Evolutionary conservation across 2,113 vertebrate genomes (phyloP), one percentile per base, ranked within the genome.

Genomic region (Parus major): DNA sequence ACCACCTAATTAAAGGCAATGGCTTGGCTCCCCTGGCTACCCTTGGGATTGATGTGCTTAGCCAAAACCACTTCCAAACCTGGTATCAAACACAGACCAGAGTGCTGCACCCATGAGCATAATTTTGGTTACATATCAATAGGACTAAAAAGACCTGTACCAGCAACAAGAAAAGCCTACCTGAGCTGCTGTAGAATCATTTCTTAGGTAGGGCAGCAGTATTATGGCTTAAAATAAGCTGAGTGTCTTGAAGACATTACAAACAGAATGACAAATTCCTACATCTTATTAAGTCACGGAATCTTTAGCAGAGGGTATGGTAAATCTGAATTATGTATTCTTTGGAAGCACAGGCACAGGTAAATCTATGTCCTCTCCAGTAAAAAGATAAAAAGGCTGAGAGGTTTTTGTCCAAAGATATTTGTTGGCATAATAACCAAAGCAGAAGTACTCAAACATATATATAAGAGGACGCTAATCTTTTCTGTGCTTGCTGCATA

Each of bases 161-260:
- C 20, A 82, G 68, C 31, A 80, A 46, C 0, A 9, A 85, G 75
- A 18, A 31, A 44, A 65, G 21, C 16, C 41, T 84, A 16, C 27
- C 56, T 60, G 41, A 77, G 21, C 50, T 69, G 33, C 50, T 20
- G 17, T 2, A 42, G 66, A 69, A 25, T 7, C 24, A 20, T 19
- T 33, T 72, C n/a, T 60, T 42, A 27, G 41, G 20, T 65, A 21
- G 22, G 33, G 33, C 76, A 11, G 41, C 25, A 35, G 9, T 47
- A 44, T 6, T 20, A 2, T 1, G 39, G 28, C 25, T 78, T 64
- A 25, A 28, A 61, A 3, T 25, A 75, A 56, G 22, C 0, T 50
- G 21, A 23, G 12, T 25, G 28, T 56, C 63, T 49, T 33, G 8
- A 61, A 76, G 46, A 36, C 3, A 24, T 33, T 47, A 31, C 27